Evolutionary conservation across 2,113 vertebrate genomes (phyloP).

Genomic region (Uria aalge): DNA sequence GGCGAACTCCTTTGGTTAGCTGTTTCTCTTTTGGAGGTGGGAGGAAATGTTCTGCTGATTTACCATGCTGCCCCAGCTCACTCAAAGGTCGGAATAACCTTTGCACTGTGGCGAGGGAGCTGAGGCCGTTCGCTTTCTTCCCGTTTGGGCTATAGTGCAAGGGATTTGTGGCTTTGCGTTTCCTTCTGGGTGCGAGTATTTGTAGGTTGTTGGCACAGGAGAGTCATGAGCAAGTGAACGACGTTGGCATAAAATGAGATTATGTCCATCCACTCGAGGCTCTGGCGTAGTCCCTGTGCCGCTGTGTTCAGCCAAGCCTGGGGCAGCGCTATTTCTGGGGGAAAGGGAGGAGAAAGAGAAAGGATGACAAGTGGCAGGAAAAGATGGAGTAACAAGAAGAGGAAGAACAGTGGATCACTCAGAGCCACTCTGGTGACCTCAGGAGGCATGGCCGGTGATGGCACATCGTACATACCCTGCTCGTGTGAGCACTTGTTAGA

Average conservation of each 20-base stretch:
- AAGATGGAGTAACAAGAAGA: neutral
- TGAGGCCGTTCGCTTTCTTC: neutral
- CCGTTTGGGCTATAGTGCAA: too few species aligned
- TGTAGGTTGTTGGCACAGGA: neutral
- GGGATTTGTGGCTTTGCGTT: neutral
- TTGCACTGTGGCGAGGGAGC: accelerated
- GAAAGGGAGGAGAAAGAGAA: neutral
- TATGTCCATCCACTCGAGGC: neutral
- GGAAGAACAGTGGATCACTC: neutral
- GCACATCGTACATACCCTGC: neutral
- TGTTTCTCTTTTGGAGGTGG: neutral
- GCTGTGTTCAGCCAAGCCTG: neutral
- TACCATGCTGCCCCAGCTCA: accelerated
- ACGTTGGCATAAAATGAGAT: neutral
- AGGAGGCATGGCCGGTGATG: neutral
- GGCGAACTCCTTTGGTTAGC: neutral
- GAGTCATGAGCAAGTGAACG: accelerated
- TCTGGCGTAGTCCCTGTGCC: neutral
- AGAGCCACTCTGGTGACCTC: neutral
- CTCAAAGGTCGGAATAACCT: neutral
- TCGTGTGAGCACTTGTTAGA: neutral
- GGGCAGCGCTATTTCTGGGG: neutral
- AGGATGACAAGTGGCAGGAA: neutral
- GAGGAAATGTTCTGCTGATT: neutral
- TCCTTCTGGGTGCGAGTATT: neutral